Base-by-base conservation (phyloP, 2,888 invertebrate species). In the Drosophila seclusa region DNA sequence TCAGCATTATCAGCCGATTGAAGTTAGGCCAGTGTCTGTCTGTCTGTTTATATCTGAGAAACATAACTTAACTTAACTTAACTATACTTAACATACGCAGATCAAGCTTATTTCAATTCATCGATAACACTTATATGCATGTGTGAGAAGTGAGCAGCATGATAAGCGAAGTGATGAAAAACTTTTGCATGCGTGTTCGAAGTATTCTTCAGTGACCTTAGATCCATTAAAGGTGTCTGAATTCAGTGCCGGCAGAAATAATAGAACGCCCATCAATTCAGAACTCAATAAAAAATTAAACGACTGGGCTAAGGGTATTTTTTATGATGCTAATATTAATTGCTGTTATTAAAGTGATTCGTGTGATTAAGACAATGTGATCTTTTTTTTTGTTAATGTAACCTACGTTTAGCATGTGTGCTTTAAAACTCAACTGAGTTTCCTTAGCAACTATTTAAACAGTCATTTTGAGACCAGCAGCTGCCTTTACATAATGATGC, bases 391-490 rank as follows among this genome's bases (percentile, higher is more conserved):
- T 24, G 6, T 13, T 24, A 16, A 45, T 18, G 1, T 11, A 7
- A 5, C 16, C 13, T 49, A 7, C 34, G 34, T 38, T 38, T n/a
- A n/a, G 16, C 29, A 2, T 13, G 34, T 18, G 4, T 27, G 32
- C 45, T 32, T 74, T 67, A 60, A 77, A 64, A 40, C 54, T 32
- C 1, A 53, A 42, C 48, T 36, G 27, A 53, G 34, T 59, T 55
- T 29, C 53, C 52, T 36, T 24, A 45, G 53, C 62, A 69, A 69
- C 40, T 64, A 74, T 55, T 83, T 85, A 84, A 84, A 83, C 67
- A 67, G 71, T 66, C 63, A 61, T 78, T 80, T 60, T 53, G 55
- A 34, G 11, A n/a, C 32, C 67, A 76, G 65, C 72, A 80, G 73
- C 71, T 82, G 73, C 64, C 48, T 45, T 34, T 13, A 34, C 29